A percentile compares a stretch with the other conserved stretches of the same genome.
These are phyloP conservation scores for Diarsia brunnea DNA, from an alignment of 2,888 invertebrate species.

Conservation along the genomic window DNA sequence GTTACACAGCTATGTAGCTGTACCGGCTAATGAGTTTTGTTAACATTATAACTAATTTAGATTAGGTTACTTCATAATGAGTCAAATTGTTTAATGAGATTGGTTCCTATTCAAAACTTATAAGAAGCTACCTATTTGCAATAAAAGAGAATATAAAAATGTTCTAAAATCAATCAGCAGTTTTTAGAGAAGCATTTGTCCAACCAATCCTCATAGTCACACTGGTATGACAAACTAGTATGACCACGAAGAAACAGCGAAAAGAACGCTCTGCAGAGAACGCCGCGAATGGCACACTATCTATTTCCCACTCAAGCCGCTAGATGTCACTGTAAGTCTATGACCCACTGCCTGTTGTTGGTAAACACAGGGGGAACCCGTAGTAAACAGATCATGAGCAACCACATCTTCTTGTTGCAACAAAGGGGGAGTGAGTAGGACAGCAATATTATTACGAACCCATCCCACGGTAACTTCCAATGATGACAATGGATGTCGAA, in stretches of 20 bases:
- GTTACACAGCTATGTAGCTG: background rate
- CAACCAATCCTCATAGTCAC: background rate
- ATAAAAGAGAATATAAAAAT: background rate
- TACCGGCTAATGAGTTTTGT: background rate
- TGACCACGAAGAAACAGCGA: too few relatives aligned
- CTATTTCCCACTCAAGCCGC: background rate
- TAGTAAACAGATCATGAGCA: background rate
- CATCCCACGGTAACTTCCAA: constrained; percentile 5
- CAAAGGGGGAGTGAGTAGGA: constrained; percentile 22
- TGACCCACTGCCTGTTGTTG: background rate
- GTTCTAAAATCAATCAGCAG: too few relatives aligned
- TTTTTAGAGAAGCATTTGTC: background rate
- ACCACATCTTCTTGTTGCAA: background rate
- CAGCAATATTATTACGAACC: constrained; percentile 16
- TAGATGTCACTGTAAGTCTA: constrained; percentile 36
- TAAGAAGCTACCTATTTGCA: background rate
- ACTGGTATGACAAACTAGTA: too few relatives aligned
- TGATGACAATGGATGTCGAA: constrained; percentile 18
- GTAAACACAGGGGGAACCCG: background rate
- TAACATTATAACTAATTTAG: background rate
- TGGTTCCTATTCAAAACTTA: background rate
- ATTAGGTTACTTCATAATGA: background rate
- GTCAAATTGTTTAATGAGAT: background rate
- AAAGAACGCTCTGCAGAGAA: background rate
- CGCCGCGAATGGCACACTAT: background rate